Evolutionary conservation across 2,797 vertebrate genomes (phyloP), one percentile per base, ranked within the genome.

Genomic region (Astyanax mexicanus): DNA sequence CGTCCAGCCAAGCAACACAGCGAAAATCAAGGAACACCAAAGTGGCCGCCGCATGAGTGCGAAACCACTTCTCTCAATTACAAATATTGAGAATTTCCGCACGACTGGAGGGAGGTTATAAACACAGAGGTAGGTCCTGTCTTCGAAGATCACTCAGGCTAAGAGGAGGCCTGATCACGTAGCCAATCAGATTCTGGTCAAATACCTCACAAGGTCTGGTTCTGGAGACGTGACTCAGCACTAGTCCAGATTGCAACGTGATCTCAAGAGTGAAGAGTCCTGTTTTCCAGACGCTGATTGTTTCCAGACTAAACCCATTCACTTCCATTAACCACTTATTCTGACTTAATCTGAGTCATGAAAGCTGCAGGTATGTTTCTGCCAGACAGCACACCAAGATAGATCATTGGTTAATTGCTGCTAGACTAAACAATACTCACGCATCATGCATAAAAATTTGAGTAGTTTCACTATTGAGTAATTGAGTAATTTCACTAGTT

Each of bases 21-120:
- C 60, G 3, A 42, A 80, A 73, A 69, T 55, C 73, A 32, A 58
- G 44, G n/a, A 32, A 83, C 78, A 60, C 44, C 69, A n/a, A 68
- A 69, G 40, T 44, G 32, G 51, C 29, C 29, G 4, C 38, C 15
- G 4, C 9, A 58, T 72, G 32, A 72, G 35, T 15, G 0, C 1
- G 2, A n/a, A 75, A 52, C 52, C 23, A 49, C 29, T 37, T 17
- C 25, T 11, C 27, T 60, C 27, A 58, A 54, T 73, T 55, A 74
- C 72, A 77, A 54, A 40, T 9, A 13, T 12, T 66, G 62, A 45
- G 25, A 45, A 47, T 29, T 47, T 66, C 62, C 23, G 27, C 62
- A 47, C 11, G 62, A 47, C 42, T 15, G 15, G 15, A 15, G 45
- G 25, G 8, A 25, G 21, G 62, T 65, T 21, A 17, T 64, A 23